Evolutionary conservation across 1,140 invertebrate genomes (phyloP).

Genomic region (Xylocopa sonorina): DNA sequence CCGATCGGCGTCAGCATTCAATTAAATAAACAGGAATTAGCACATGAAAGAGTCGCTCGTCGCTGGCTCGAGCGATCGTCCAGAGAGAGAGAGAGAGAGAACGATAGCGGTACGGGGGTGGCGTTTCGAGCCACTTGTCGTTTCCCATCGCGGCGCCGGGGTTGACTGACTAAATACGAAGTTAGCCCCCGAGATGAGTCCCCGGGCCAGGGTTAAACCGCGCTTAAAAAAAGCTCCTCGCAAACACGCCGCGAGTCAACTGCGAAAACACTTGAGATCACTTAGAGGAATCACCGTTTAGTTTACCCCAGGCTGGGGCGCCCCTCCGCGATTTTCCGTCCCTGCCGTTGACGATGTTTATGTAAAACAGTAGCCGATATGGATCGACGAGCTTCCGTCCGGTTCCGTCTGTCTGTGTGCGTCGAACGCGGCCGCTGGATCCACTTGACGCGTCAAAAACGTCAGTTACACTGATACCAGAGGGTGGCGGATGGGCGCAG

Average conservation of each 20-base stretch:
- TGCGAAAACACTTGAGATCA: conserved; percentile 78
- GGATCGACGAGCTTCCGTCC: conserved; percentile 14
- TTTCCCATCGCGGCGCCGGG: conserved; percentile 79
- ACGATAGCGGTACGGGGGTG: no score
- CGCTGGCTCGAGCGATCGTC: conserved; percentile 31
- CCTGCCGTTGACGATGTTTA: conserved; percentile 71
- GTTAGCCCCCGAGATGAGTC: conserved; percentile 76
- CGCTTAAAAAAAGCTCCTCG: conserved; percentile 76
- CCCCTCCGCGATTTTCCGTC: conserved; percentile 26
- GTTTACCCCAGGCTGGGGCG: no score
- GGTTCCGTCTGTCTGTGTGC: no score
- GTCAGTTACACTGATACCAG: conserved; percentile 76
- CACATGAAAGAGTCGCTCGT: conserved; percentile 76
- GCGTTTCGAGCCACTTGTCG: conserved; percentile 81
- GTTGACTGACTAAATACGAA: conserved; percentile 82
- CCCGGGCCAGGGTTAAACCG: conserved; percentile 79
- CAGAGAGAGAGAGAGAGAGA: not conserved
- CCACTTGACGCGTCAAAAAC: conserved; percentile 80
- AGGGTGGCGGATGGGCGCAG: not conserved
- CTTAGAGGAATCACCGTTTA: conserved; percentile 65
- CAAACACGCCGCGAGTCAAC: conserved; percentile 75
- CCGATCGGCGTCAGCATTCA: conserved; percentile 61
- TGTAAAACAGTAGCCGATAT: conserved; percentile 76
- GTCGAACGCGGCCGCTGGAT: conserved; percentile 48
- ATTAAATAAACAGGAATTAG: conserved; percentile 77